Base-by-base conservation (phyloP, 2,888 invertebrate species). In the Anagyrus pseudococci region DNA sequence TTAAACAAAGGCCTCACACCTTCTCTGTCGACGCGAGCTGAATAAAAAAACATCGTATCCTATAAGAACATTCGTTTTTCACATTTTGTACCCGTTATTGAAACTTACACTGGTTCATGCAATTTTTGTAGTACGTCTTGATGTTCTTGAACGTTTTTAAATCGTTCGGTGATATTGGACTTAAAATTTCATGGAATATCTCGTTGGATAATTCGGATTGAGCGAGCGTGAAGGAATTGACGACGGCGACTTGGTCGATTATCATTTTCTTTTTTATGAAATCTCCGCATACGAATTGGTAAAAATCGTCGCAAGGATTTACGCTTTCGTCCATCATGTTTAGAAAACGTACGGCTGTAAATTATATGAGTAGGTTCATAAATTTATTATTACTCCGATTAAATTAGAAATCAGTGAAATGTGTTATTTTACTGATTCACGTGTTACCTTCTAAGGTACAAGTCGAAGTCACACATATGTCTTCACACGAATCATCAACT, bases 101-200 rank as follows among this genome's bases (percentile, higher is more conserved):
- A 17, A 25, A 40, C 52, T 88, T 83, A 93, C 93, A 88, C 82
- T 89, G 88, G 77, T 96, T 93, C 88, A 95, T 91, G 82, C 96
- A 96, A 55, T 94, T 89, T 73, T 87, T 86, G 83, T 93, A 96
- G 66, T 96, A 83, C 26, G 88, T 88, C 41, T 64, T 64, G 15
- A 59, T 4, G 26, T 59, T 64, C 22, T 55, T 52, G 17, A 59
- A 50, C 13, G 55, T 43, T 17, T 26, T 52, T 6, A 59, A 19
- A 10, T 64, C 59, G 8, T 33, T 10, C 2, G 25, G 23, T 19
- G 40, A 29, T 10, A 50, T 37, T 6, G 46, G 10, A 1, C 13
- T 17, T 22, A 44, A 7, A 8, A 59, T 44, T 79, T 94, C 40
- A 1, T n/a, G 4, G 1, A 20, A 10, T 25, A 58, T 43, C 79